Base-by-base conservation (phyloP, 1,140 invertebrate species). In the Cheumatopsyche charites region DNA sequence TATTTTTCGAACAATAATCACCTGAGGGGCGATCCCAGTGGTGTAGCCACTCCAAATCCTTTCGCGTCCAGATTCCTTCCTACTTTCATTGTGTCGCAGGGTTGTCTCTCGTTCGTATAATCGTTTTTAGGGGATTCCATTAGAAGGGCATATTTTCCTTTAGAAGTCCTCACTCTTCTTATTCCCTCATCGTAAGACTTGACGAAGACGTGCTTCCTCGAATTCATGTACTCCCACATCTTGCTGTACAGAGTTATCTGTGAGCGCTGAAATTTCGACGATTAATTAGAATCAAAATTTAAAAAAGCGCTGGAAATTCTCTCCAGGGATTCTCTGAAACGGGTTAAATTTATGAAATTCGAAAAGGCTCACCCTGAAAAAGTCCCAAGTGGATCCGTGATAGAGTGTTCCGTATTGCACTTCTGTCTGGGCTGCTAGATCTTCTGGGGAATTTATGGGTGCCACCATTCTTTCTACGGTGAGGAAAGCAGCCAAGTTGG, bases 151-250 rank as follows among this genome's bases (percentile, higher is more conserved):
- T 96, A 98, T 82, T 97, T 96, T 74, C 91, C 91, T 85, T 94
- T 94, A 70, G 91, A 94, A 67, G 86, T 88, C 62, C 94, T 82
- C 29, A 96, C 94, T 71, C 91, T 84, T 69, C 87, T 83, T 72
- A 96, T 94, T 6, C 94, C 94, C 79, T 95, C 93, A 69, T 92
- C 91, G 79, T 96, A 95, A 1, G 89, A 89, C 70, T 86, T 83
- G 0, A 94, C 92, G 77, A 96, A 95, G 25, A 94, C 91, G 78
- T 94, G 88, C 75, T 92, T 91, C 75, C 90, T 84, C 11, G 91
- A 88, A 75, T 91, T 92, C 96, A 98, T 98, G 77, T 94, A 97
- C 77, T 95, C 91, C 94, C 94, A 98, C 96, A 98, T 98, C 81
- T 93, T 90, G 79, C 91, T 90, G 82, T 97, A 98, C 1, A 95